phyloP scores from a whole-genome alignment of 2,888 invertebrate species.

The Dynastes tityus region DNA sequence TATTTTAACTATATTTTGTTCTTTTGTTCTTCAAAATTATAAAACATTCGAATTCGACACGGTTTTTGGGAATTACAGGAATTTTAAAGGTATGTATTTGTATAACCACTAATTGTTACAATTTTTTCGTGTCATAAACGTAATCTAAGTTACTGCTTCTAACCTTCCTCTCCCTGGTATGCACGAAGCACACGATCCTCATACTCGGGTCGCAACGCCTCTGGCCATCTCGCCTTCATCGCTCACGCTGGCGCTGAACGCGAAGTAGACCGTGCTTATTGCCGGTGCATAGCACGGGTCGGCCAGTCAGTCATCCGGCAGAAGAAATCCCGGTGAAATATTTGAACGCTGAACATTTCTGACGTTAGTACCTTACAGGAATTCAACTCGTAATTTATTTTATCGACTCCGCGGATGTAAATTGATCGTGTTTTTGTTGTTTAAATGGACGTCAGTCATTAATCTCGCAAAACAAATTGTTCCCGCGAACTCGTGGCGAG shows the following conservation, averaged over 20 bases:
- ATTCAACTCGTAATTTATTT: constrained; percentile 41
- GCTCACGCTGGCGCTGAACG: not conserved
- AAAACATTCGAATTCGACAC: no score
- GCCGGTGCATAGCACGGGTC: constrained; percentile 18
- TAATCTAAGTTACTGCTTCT: no score
- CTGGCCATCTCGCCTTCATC: constrained; percentile 19
- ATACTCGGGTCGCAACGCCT: no score
- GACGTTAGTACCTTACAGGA: constrained; percentile 37
- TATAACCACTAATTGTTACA: not conserved
- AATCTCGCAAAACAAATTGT: constrained; percentile 45
- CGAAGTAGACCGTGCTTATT: not conserved
- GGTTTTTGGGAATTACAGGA: no score
- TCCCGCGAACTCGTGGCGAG: constrained; percentile 5
- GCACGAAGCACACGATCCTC: no score
- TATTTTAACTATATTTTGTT: no score
- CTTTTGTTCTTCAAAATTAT: no score
- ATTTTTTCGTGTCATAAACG: not conserved
- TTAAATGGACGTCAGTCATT: constrained; percentile 42
- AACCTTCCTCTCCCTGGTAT: no score
- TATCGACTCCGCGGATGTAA: constrained; percentile 41
- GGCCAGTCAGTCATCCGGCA: not conserved
- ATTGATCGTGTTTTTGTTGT: constrained; percentile 43
- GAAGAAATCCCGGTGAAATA: constrained; percentile 42
- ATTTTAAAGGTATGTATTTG: no score
- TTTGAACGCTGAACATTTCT: constrained; percentile 36